phyloP scores from a whole-genome alignment of 2,888 invertebrate genomes.

The Theretra japonica region DNA sequence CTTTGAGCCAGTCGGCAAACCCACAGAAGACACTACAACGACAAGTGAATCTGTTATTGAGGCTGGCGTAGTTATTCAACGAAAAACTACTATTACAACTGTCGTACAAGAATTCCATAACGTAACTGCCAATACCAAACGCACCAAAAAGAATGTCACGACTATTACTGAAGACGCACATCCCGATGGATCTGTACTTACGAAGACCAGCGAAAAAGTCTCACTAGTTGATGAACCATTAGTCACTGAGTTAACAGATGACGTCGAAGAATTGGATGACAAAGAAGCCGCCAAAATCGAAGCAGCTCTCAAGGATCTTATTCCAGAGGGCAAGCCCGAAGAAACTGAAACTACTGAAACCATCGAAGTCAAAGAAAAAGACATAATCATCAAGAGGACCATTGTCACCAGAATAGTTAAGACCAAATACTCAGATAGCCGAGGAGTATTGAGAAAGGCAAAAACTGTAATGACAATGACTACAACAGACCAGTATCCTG shows the following conservation, averaged over 20 bases:
- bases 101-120: constrained; percentile 60
- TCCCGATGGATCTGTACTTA: constrained; percentile 70
- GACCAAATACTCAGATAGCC: constrained; percentile 52
- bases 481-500: constrained; percentile 64
- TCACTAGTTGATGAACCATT: constrained; percentile 62
- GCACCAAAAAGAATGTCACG: constrained; percentile 65
- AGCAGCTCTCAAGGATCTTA: constrained; percentile 42
- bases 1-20: constrained; percentile 55
- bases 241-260: constrained; percentile 32
- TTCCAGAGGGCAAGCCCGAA: constrained; percentile 34
- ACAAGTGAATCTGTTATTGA: constrained; percentile 55
- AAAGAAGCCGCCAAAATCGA: constrained; percentile 32
- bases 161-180: constrained; percentile 71
- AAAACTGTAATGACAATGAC: constrained; percentile 61
- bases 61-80: constrained; percentile 57
- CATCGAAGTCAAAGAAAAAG: constrained; percentile 38
- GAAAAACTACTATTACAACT: constrained; percentile 64
- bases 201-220: constrained; percentile 71
- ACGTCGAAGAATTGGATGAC: constrained; percentile 21
- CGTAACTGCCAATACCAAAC: constrained; percentile 50
- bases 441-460: constrained; percentile 53
- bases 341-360: background rate
- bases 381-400: constrained; percentile 45
- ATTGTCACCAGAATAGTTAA: constrained; percentile 49
- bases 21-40: constrained; percentile 55